phyloP scores from a whole-genome alignment of 1,140 invertebrate species.

The Microplitis mediator region DNA sequence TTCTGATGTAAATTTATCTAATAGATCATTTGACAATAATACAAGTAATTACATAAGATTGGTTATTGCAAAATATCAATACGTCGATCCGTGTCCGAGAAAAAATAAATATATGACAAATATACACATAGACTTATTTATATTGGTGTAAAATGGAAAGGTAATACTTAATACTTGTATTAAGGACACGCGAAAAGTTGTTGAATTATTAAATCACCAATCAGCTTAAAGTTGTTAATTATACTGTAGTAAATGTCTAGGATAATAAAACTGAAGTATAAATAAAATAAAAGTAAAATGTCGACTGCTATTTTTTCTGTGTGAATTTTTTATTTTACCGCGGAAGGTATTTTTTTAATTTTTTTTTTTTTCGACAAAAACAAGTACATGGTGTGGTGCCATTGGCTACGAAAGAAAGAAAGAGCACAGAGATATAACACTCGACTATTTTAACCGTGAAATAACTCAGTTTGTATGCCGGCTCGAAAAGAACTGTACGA shows the following conservation, averaged over 20 bases:
- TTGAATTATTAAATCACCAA: not conserved
- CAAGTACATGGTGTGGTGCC: not conserved
- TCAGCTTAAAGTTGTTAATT: no score
- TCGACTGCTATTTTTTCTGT: no score
- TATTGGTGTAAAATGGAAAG: not conserved
- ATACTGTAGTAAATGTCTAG: no score
- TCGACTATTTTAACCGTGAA: constrained; percentile 58
- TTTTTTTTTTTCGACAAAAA: not conserved
- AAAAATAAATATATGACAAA: not conserved
- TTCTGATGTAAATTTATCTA: constrained; percentile 9
- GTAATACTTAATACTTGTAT: not conserved
- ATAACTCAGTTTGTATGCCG: constrained; percentile 49
- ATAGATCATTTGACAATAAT: constrained; percentile 27
- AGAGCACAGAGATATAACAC: constrained; percentile 43
- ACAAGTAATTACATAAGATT: constrained; percentile 15
- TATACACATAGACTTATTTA: not conserved
- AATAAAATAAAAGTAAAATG: no score
- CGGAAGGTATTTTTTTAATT: no score
- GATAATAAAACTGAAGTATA: no score
- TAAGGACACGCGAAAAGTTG: not conserved
- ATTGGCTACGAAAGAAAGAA: constrained; percentile 10
- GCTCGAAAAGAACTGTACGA: constrained; percentile 24
- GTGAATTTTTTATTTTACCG: no score
- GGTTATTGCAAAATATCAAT: constrained; percentile 17
- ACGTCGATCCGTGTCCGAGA: not conserved